These are phyloP conservation scores for Aphodius granarius DNA, from an alignment of 2,888 invertebrate species.

Conservation along the genomic window DNA sequence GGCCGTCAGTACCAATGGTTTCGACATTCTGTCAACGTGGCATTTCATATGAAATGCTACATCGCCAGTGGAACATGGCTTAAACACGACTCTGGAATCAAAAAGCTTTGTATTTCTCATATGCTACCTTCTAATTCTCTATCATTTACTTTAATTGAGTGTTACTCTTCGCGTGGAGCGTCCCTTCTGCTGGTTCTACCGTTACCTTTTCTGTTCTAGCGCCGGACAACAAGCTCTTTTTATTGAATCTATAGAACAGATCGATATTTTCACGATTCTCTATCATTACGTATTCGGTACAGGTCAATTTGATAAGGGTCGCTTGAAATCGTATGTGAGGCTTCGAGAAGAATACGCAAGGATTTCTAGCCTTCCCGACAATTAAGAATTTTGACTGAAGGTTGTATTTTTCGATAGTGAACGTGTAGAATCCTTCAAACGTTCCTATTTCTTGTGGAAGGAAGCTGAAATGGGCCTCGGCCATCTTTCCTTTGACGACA, in stretches of 20 bases:
- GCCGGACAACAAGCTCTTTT: constrained; percentile 60
- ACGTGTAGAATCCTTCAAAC: constrained; percentile 69
- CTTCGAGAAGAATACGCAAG: constrained; percentile 62
- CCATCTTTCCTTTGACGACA: constrained; percentile 62
- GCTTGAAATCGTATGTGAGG: constrained; percentile 63
- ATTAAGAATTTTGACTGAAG: constrained; percentile 62
- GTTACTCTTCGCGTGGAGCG: constrained; percentile 55
- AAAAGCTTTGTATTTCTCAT: not conserved
- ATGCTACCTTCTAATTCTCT: not conserved
- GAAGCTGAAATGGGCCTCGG: constrained; percentile 66
- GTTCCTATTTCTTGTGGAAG: constrained; percentile 63
- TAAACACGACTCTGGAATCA: constrained; percentile 55
- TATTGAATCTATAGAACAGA: constrained; percentile 58
- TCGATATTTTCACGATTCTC: constrained; percentile 60
- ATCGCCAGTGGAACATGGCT: constrained; percentile 59
- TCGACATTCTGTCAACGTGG: constrained; percentile 57
- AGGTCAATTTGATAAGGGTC: constrained; percentile 62
- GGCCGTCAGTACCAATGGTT: constrained; percentile 57
- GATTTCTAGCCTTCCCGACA: constrained; percentile 65
- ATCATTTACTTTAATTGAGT: constrained; percentile 56
- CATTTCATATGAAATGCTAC: constrained; percentile 61
- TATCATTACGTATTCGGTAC: constrained; percentile 53
- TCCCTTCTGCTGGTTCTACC: constrained; percentile 58
- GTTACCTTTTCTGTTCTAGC: constrained; percentile 57
- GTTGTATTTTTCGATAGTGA: constrained; percentile 61